These are phyloP conservation scores for Mimas tiliae DNA, from an alignment of 2,888 invertebrate species.

Conservation along the genomic window DNA sequence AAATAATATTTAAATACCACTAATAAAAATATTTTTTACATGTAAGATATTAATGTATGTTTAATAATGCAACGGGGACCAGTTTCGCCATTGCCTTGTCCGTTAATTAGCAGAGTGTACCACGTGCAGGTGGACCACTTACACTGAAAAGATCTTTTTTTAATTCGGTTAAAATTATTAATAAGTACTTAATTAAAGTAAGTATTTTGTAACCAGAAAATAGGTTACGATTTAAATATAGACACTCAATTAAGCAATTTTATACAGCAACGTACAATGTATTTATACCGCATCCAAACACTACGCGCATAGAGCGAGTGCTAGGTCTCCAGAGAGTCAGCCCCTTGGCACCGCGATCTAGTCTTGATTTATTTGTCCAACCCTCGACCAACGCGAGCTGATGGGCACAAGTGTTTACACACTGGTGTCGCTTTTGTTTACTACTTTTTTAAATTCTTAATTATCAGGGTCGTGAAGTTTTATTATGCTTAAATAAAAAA, in stretches of 20 bases:
- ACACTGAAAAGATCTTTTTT: no score
- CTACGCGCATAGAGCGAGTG: constrained; percentile 20
- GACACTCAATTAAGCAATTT: not conserved
- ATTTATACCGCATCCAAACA: constrained; percentile 34
- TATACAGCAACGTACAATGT: not conserved
- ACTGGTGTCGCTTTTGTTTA: constrained; percentile 40
- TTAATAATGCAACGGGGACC: no score
- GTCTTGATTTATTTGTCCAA: constrained; percentile 68
- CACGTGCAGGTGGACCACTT: no score
- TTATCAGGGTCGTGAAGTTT: constrained; percentile 21
- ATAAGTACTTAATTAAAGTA: no score
- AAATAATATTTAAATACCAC: no score
- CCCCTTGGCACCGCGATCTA: constrained; percentile 53
- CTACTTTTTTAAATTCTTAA: constrained; percentile 36
- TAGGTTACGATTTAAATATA: no score
- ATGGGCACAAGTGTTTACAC: constrained; percentile 34
- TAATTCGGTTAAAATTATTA: no score
- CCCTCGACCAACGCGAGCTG: constrained; percentile 36
- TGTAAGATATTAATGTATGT: no score
- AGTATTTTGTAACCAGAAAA: no score
- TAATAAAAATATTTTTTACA: no score
- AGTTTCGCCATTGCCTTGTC: no score
- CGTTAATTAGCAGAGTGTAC: no score
- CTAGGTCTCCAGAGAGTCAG: constrained; percentile 56
- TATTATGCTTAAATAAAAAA: constrained; percentile 15